Evolutionary conservation across 2,113 vertebrate species (phyloP).

Genomic region (Grallaria varia): DNA sequence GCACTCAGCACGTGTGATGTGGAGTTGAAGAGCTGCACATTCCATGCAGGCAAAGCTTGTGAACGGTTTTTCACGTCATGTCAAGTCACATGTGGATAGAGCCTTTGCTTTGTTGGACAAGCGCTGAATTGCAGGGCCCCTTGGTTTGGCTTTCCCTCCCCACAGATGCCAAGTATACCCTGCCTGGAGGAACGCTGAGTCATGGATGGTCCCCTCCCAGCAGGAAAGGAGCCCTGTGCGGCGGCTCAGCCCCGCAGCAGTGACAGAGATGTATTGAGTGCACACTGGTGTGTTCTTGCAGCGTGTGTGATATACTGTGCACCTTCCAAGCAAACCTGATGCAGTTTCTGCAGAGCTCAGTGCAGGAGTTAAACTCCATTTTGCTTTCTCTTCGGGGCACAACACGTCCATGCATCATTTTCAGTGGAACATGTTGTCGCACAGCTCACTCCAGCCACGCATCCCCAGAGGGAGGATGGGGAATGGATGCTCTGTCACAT

Average conservation of each 20-base stretch:
- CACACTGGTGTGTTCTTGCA: fast-evolving
- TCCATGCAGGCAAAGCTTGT: not conserved
- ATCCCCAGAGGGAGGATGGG: not conserved
- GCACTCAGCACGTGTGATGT: not conserved
- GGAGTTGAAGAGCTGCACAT: fast-evolving
- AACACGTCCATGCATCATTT: not conserved
- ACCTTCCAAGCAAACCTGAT: not conserved
- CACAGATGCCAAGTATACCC: fast-evolving
- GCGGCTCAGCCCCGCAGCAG: not conserved
- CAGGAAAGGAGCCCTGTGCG: fast-evolving
- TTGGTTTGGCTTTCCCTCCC: not conserved
- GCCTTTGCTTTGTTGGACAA: not conserved
- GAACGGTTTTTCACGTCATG: not conserved
- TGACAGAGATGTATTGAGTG: not conserved
- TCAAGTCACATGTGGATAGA: not conserved
- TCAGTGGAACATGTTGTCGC: fast-evolving
- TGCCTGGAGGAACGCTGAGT: not conserved
- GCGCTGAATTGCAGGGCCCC: not conserved
- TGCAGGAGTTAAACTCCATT: not conserved
- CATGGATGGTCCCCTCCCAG: not conserved
- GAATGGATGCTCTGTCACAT: not conserved
- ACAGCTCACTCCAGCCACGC: not conserved
- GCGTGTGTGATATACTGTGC: not conserved
- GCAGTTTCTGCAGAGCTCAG: not conserved
- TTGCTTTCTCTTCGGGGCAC: not conserved